Evolutionary conservation across 2,888 invertebrate genomes (phyloP).

Genomic region (Crocallis elinguaria): DNA sequence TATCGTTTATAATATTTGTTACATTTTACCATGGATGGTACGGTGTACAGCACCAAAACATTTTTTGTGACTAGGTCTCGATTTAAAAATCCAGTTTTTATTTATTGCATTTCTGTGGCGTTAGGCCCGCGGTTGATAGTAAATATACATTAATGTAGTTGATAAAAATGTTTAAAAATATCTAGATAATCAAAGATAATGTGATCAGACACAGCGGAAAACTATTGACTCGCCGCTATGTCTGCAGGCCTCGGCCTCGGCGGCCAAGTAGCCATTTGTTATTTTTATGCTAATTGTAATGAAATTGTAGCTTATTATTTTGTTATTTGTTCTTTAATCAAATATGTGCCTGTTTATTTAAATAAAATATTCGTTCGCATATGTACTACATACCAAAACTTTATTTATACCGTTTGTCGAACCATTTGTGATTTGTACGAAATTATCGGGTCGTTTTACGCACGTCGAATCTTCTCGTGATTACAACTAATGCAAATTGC

Average conservation of each 20-base stretch:
- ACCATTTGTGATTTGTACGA: no score
- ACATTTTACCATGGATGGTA: conserved; percentile 13
- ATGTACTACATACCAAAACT: no score
- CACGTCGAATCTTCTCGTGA: no score
- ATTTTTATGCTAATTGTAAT: conserved; percentile 6
- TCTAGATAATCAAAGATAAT: not conserved
- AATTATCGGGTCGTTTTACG: no score
- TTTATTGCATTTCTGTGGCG: conserved; percentile 15
- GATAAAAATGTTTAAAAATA: conserved; percentile 1
- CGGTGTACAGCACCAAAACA: no score
- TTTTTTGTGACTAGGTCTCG: conserved; percentile 19
- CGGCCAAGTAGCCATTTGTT: conserved; percentile 1
- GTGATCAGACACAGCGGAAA: not conserved
- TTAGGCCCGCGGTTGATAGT: not conserved
- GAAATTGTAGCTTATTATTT: conserved; percentile 12
- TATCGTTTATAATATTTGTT: conserved; percentile 6
- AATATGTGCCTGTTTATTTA: conserved; percentile 6
- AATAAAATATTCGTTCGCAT: not conserved
- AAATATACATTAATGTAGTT: not conserved
- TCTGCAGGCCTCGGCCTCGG: not conserved
- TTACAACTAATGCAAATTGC: no score
- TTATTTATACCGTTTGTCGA: conserved; percentile 2
- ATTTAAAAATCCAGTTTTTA: conserved; percentile 3
- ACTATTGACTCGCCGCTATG: not conserved
- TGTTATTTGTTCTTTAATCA: conserved; percentile 22